A percentile compares a stretch with the other conserved stretches of the same genome.
These are phyloP conservation scores for Acleris sparsana DNA, from an alignment of 2,888 invertebrate species.

Conservation along the genomic window DNA sequence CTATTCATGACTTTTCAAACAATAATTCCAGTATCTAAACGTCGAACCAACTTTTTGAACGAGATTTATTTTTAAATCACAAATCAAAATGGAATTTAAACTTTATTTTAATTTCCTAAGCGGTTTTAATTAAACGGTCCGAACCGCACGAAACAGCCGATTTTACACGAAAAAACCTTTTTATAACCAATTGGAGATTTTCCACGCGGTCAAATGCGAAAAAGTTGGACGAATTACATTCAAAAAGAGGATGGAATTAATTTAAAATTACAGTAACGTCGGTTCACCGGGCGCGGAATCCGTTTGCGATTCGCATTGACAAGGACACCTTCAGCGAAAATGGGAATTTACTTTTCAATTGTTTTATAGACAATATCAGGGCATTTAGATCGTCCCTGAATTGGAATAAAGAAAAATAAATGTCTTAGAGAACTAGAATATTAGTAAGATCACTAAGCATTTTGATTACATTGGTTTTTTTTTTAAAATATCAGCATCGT, in stretches of 20 bases:
- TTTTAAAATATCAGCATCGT: no score
- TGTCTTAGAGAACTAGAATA: no score
- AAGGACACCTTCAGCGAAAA: neutral
- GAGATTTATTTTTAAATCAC: neutral
- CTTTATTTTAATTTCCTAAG: slow-evolving; percentile 34
- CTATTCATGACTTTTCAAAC: no score
- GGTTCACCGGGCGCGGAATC: slow-evolving; percentile 20
- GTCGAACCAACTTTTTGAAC: neutral
- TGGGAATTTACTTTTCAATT: neutral
- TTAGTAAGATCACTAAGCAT: no score
- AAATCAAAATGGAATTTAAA: slow-evolving; percentile 22
- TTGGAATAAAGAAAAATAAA: no score
- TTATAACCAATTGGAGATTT: slow-evolving; percentile 61
- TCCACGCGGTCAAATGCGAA: slow-evolving; percentile 53
- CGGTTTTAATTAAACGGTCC: slow-evolving; percentile 45
- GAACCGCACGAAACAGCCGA: slow-evolving; percentile 38
- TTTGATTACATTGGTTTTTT: no score
- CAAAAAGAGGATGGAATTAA: slow-evolving; percentile 45
- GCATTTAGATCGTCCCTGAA: no score
- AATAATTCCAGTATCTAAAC: neutral
- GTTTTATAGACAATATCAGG: no score
- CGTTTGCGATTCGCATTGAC: slow-evolving; percentile 9
- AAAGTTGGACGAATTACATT: slow-evolving; percentile 49
- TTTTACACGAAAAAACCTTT: slow-evolving; percentile 49
- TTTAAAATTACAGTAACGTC: slow-evolving; percentile 47